These are phyloP conservation scores for Rostratula benghalensis DNA, from an alignment of 2,113 vertebrate genomes.

Conservation along the genomic window DNA sequence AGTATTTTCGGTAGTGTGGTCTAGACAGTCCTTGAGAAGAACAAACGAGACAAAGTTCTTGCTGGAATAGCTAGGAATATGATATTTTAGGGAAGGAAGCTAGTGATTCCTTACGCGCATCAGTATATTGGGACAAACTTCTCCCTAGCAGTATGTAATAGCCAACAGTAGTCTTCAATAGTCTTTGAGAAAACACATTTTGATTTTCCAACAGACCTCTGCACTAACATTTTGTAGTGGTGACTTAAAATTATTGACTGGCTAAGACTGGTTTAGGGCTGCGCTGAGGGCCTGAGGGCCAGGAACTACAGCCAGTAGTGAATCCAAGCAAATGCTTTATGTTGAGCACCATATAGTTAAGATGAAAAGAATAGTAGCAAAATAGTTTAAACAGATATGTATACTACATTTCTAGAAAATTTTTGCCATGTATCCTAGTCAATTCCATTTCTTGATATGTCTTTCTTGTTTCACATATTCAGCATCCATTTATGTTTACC, in stretches of 20 bases:
- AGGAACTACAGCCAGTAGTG: background rate
- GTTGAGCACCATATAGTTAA: background rate
- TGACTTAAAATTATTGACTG: background rate
- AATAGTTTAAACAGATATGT: background rate
- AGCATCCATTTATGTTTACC: background rate
- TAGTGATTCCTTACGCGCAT: background rate
- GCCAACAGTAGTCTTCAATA: background rate
- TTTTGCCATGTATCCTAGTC: background rate
- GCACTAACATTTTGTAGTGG: background rate
- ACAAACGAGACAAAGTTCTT: background rate
- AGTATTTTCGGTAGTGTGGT: background rate
- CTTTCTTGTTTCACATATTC: background rate
- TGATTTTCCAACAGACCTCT: background rate
- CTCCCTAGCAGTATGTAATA: background rate
- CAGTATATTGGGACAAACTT: background rate
- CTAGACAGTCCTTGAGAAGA: background rate
- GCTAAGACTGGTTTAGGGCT: background rate
- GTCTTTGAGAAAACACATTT: background rate
- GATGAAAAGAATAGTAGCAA: background rate
- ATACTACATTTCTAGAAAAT: background rate
- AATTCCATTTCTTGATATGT: background rate
- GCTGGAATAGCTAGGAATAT: background rate
- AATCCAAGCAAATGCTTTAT: background rate
- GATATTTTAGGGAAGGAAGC: background rate
- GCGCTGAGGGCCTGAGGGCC: background rate